Base-by-base conservation (phyloP, 2,797 vertebrate species). In the Aplochiton taeniatus region DNA sequence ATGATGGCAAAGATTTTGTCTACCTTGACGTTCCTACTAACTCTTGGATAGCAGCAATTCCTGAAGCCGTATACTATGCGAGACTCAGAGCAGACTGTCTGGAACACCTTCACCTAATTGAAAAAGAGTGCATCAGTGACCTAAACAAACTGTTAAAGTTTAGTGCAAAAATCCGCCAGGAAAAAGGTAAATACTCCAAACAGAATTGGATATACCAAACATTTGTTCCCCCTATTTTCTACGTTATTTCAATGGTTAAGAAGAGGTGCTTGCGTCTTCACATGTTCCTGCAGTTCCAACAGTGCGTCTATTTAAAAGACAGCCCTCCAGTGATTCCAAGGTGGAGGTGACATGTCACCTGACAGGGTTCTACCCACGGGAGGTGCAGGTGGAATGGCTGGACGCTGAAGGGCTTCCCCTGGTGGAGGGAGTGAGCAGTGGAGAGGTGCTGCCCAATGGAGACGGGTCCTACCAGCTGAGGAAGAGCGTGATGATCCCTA, bases 1-100 rank as follows among this genome's bases (percentile, higher is more conserved):
- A 68, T 42, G 61, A 73, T 4, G 71, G 71, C 44, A 64, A 57
- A 45, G 71, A 73, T n/a, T 73, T 68, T 19, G 51, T 65, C 14
- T 54, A 61, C 44, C 62, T 73, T 54, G 50, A 73, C 56, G 71
- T 68, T 1, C 14, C 53, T 41, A 64, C 55, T 20, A 63, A 45
- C 7, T 54, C 56, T 8, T 73, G 71, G 71, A 57, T 46, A 20
- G 71, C 71, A 16, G 65, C 57, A 6, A 65, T 68, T 8, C 45
- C 71, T 8, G 53, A 68, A 44, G 66, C 65, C 9, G 49, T 49
- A 8, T 73, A 59, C 56, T 73, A 73, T 43, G 53, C 47, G 14
- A 53, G 71, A 31, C 52, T 47, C 50, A 73, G 41, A 45, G 50
- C 1, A 31, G 45, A 55, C 1, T 17, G 68, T 46, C 18, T 43